Conservation (phyloP, 2,888 invertebrate genomes). For the Leucania comma region DNA sequence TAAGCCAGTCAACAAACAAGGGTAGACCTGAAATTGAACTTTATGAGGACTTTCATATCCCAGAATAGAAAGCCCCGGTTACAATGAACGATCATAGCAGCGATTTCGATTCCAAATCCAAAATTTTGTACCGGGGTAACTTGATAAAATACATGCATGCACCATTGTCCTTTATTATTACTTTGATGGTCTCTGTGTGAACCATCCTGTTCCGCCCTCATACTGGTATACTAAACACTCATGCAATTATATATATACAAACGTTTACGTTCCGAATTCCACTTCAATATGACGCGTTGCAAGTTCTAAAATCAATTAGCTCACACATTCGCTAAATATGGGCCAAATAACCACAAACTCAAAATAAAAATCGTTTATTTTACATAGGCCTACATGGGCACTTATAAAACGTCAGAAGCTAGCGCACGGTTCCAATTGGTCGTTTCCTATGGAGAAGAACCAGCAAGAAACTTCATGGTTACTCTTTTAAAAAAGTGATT, state of each 20-base stretch:
- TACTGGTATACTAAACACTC: background rate
- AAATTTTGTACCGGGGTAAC: background rate
- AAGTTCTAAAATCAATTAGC: conserved; percentile 46
- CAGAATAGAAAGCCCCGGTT: no score
- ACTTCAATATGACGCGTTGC: conserved; percentile 2
- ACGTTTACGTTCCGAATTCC: background rate
- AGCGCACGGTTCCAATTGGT: no score
- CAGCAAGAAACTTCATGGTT: no score
- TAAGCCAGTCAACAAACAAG: background rate
- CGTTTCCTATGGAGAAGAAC: no score
- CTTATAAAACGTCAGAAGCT: no score
- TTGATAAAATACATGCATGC: background rate
- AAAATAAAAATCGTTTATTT: no score
- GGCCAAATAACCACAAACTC: conserved; percentile 16
- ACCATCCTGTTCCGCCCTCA: background rate
- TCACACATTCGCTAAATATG: conserved; percentile 23
- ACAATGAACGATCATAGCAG: no score
- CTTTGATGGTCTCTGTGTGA: background rate
- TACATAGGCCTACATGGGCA: no score
- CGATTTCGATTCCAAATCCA: background rate
- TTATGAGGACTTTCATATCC: background rate
- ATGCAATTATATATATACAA: conserved; percentile 18
- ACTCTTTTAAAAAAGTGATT: no score
- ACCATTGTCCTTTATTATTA: background rate
- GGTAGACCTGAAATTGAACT: background rate